Percentiles rank a stretch among this genome's conserved stretches.
Evolutionary conservation across 2,113 vertebrate species (phyloP).

Genomic region (Carassius gibelio): DNA sequence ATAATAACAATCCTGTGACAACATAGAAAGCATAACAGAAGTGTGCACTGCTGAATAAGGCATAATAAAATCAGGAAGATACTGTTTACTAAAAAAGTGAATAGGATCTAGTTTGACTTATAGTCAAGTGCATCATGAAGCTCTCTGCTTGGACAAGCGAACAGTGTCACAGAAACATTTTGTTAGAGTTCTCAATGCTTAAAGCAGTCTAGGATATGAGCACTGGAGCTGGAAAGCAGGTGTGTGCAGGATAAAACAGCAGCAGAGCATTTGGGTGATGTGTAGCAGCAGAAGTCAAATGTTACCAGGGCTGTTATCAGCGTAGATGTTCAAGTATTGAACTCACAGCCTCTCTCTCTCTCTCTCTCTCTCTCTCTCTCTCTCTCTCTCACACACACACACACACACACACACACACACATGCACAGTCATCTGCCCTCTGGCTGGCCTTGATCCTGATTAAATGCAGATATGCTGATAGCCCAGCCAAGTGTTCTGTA

Average conservation of each 20-base stretch:
- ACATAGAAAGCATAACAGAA: no score
- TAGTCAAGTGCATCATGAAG: background rate
- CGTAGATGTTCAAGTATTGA: constrained; percentile 21
- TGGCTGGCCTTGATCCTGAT: constrained; percentile 21
- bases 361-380: background rate
- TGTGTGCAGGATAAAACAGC: background rate
- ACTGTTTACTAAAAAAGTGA: background rate
- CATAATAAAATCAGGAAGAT: background rate
- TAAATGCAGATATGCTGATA: constrained; percentile 31
- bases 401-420: background rate
- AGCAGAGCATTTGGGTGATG: background rate
- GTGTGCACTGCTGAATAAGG: no score
- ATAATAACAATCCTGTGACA: no score
- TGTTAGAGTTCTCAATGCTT: background rate
- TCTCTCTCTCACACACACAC: background rate
- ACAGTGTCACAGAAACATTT: background rate
- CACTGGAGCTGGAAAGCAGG: background rate
- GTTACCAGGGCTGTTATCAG: background rate
- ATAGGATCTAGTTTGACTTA: background rate
- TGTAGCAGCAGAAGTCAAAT: constrained; percentile 4
- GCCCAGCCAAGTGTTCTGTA: constrained; percentile 1
- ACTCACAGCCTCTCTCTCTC: background rate
- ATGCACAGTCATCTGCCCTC: background rate
- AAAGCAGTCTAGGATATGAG: background rate
- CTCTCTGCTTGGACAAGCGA: background rate